phyloP scores from a whole-genome alignment of 2,113 vertebrate genomes.

The Psephotus haematonotus region DNA sequence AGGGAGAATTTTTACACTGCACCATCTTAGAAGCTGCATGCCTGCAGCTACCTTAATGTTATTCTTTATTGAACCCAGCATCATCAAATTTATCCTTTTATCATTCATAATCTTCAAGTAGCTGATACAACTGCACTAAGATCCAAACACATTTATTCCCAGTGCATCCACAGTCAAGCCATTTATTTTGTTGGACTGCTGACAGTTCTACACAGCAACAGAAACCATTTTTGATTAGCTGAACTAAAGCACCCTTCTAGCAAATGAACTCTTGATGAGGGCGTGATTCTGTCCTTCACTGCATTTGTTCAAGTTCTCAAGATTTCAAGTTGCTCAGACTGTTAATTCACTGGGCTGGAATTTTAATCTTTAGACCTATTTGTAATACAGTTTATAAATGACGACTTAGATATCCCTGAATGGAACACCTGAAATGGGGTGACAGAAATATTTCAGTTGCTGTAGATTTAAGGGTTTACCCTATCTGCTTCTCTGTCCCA shows the following conservation, averaged over 20 bases:
- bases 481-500: neutral
- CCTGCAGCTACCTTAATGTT: constrained; percentile 47
- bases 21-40: neutral
- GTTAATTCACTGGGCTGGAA: neutral
- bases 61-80: constrained; percentile 43
- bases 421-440: neutral
- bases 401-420: neutral
- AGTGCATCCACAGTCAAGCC: neutral
- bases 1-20: neutral
- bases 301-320: neutral
- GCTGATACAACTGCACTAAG: neutral
- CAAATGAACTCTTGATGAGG: constrained; percentile 34
- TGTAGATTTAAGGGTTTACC: neutral
- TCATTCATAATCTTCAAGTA: constrained; percentile 22
- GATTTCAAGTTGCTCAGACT: constrained; percentile 4
- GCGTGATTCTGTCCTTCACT: neutral
- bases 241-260: constrained; percentile 30
- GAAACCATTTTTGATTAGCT: constrained; percentile 23
- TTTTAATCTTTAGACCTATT: neutral
- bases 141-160: neutral
- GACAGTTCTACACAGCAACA: constrained; percentile 3
- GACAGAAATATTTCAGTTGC: neutral
- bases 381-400: neutral
- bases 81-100: constrained; percentile 17
- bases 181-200: constrained; percentile 33